Evolutionary conservation across 2,888 invertebrate species (phyloP).

Genomic region (Galerucella pusilla): DNA sequence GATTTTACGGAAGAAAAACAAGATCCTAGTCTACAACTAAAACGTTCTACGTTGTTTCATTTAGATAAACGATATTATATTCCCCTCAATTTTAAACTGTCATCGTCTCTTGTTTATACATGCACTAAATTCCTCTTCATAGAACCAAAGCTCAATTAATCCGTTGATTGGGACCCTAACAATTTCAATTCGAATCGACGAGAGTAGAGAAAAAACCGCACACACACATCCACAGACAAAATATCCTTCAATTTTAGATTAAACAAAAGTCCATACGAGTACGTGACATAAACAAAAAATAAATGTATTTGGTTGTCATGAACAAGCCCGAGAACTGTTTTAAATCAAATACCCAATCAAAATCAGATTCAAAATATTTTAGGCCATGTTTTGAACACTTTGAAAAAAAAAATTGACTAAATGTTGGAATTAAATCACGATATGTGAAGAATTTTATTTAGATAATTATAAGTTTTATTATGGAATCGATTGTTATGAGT

Average conservation of each 20-base stretch:
- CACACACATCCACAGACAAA: not conserved
- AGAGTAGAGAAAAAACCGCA: slow-evolving; percentile 12
- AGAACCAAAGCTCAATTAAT: slow-evolving; percentile 14
- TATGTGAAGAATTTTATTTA: not conserved
- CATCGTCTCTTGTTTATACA: not conserved
- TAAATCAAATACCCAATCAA: slow-evolving; percentile 50
- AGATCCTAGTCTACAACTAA: no score
- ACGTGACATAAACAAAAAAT: slow-evolving; percentile 54
- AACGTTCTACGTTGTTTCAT: no score
- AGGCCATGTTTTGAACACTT: slow-evolving; percentile 53
- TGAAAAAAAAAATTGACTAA: not conserved
- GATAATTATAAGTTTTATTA: not conserved
- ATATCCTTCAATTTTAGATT: slow-evolving; percentile 31
- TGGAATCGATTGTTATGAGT: no score
- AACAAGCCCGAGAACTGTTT: slow-evolving; percentile 58
- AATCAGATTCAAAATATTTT: slow-evolving; percentile 44
- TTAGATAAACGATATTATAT: no score
- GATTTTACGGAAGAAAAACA: no score
- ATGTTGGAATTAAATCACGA: no score
- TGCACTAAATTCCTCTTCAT: not conserved
- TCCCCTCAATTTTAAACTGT: not conserved
- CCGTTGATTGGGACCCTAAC: not conserved
- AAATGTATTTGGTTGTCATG: slow-evolving; percentile 58
- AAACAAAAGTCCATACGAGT: slow-evolving; percentile 39
- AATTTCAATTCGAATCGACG: slow-evolving; percentile 12